Evolutionary conservation across 1,140 invertebrate genomes (phyloP), one percentile per base, ranked within the genome.

Genomic region (Drosophila repletoides): DNA sequence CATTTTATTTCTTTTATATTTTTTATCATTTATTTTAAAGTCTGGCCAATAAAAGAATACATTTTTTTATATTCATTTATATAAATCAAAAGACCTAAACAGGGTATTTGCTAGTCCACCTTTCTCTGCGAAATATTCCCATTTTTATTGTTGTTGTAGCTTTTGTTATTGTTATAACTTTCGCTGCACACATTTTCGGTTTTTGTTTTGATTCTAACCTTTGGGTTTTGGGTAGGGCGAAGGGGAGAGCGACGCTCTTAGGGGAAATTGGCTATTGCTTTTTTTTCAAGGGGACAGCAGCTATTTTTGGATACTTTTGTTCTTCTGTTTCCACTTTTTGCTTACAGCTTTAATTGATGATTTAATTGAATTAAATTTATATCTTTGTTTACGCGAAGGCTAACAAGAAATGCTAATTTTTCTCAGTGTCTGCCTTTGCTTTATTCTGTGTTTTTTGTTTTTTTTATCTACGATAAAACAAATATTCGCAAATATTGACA

Each of bases 161-260:
- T 48, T 31, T 46, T 14, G 7, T 29, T 33, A 29, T 12, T 26
- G 28, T 40, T 40, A 40, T 6, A 40, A 60, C 45, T 66, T 59
- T 43, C 7, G 33, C 29, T 41, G 22, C 46, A 36, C 33, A 5
- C 51, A 24, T 22, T 79, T 56, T 70, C 24, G 58, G 36, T 24
- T 76, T 83, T 69, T 81, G 76, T 81, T 81, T 81, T 81, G 77
- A 77, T 83, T 81, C 58, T 56, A 3, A n/a, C n/a, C 19, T 61
- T 29, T 59, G 6, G 1, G 9, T 5, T n/a, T 1, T 12, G 22
- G 10, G 17, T 34, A 36, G 19, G 22, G 14, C 6, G 10, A 9
- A 22, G 21, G n/a, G 26, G 41, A 5, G 19, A 53, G n/a, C n/a
- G n/a, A n/a, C n/a, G n/a, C n/a, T n/a, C n/a, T n/a, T n/a, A n/a